Evolutionary conservation across 2,113 vertebrate species (phyloP).

Genomic region (Sturnus vulgaris): DNA sequence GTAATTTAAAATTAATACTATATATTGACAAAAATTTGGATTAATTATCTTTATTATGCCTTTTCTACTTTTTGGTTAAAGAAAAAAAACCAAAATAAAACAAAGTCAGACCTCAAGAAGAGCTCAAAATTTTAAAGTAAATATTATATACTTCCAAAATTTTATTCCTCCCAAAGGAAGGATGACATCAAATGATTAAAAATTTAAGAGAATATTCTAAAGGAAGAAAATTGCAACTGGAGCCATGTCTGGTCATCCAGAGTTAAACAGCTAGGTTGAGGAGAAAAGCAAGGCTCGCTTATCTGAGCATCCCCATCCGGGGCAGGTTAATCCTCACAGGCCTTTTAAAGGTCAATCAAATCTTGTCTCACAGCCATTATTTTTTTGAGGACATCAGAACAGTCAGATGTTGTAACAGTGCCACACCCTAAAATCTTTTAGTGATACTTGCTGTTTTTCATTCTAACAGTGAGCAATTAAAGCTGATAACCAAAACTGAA

Average conservation of each 20-base stretch:
- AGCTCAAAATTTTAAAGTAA: not conserved
- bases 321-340: not conserved
- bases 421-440: not conserved
- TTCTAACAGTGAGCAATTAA: not conserved
- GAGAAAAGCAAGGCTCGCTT: not conserved
- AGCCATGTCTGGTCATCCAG: not conserved
- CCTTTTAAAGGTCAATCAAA: not conserved
- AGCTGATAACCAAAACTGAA: not conserved
- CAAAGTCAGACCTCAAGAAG: not conserved
- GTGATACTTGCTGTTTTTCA: not conserved
- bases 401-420: fast-evolving
- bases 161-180: not conserved
- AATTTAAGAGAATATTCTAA: not conserved
- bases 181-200: not conserved
- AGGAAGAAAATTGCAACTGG: not conserved
- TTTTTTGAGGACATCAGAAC: not conserved
- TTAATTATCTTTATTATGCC: not conserved
- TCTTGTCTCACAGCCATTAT: not conserved
- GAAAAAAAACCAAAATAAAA: not conserved
- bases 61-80: not conserved
- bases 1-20: not conserved
- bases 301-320: not conserved
- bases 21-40: not conserved
- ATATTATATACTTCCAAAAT: not conserved
- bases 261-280: not conserved